These are phyloP conservation scores for Asteroscopus sphinx DNA, from an alignment of 2,888 invertebrate genomes.

Conservation along the genomic window DNA sequence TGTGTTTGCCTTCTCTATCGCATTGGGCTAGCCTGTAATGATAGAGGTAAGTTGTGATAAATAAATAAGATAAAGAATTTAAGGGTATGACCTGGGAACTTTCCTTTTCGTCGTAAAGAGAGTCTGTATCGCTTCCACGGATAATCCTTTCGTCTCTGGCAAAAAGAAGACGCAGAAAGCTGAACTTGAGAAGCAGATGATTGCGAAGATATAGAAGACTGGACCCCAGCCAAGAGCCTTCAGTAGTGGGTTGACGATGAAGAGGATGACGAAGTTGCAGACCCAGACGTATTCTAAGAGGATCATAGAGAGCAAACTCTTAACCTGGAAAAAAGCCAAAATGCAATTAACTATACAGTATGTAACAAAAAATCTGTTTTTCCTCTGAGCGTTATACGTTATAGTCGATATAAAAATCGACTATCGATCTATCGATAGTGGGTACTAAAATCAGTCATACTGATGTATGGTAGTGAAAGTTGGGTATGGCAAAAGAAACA, in stretches of 20 bases:
- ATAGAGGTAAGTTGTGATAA: no score
- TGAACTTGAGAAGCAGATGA: conserved; percentile 64
- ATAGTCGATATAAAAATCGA: no score
- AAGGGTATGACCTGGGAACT: not conserved
- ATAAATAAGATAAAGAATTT: no score
- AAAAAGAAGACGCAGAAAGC: conserved; percentile 61
- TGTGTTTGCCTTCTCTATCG: no score
- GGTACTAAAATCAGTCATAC: no score
- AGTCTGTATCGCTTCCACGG: conserved; percentile 69
- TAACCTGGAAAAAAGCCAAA: conserved; percentile 62
- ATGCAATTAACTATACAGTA: not conserved
- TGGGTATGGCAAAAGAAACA: no score
- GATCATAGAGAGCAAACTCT: conserved; percentile 70
- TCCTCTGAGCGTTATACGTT: no score
- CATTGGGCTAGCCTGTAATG: no score
- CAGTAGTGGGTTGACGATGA: conserved; percentile 74
- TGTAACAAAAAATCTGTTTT: no score
- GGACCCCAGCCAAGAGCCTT: conserved; percentile 69
- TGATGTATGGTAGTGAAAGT: no score
- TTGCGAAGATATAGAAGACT: conserved; percentile 74
- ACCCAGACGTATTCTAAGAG: conserved; percentile 74
- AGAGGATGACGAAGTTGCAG: conserved; percentile 72
- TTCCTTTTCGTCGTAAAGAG: conserved; percentile 56
- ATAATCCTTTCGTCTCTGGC: conserved; percentile 74
- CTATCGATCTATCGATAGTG: no score